phyloP scores from a whole-genome alignment of 2,888 invertebrate genomes.

The Pogonocherus hispidulus region DNA sequence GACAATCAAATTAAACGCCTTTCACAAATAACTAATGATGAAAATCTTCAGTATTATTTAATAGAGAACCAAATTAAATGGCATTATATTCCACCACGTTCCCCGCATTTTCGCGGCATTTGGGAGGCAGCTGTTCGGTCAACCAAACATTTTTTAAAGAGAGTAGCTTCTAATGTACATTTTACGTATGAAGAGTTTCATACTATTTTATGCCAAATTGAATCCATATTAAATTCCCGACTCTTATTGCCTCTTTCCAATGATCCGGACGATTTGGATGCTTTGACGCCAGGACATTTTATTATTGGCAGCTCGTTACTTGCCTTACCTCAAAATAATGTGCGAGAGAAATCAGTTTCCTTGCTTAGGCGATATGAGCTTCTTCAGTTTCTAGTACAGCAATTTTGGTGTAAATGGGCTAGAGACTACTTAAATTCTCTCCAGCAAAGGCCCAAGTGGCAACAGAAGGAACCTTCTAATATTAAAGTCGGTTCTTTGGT shows the following conservation, averaged over 20 bases:
- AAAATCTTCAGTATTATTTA: slow-evolving; percentile 14
- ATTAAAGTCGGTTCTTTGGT: slow-evolving; percentile 14
- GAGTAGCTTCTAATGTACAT: slow-evolving; percentile 1
- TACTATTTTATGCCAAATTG: slow-evolving; percentile 51
- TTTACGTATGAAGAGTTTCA: slow-evolving; percentile 49
- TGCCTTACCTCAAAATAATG: slow-evolving; percentile 37
- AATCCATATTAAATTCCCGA: slow-evolving; percentile 54
- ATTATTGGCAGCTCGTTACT: slow-evolving; percentile 38
- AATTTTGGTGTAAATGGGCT: slow-evolving; percentile 47
- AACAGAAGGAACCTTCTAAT: slow-evolving; percentile 1
- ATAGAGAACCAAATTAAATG: slow-evolving; percentile 19
- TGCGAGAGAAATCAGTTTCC: slow-evolving; percentile 33
- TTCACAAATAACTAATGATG: background rate
- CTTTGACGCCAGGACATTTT: slow-evolving; percentile 46
- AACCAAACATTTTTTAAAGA: slow-evolving; percentile 19
- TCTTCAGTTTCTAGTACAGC: slow-evolving; percentile 45
- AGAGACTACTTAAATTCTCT: slow-evolving; percentile 51
- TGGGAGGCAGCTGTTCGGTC: slow-evolving; percentile 29
- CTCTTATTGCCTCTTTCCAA: slow-evolving; percentile 46
- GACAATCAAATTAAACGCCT: slow-evolving; percentile 30
- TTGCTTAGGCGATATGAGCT: slow-evolving; percentile 46
- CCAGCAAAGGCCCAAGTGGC: slow-evolving; percentile 44
- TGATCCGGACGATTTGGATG: slow-evolving; percentile 37
- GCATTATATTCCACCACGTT: slow-evolving; percentile 32
- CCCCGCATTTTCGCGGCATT: slow-evolving; percentile 28